Evolutionary conservation across 2,888 invertebrate species (phyloP), one percentile per base, ranked within the genome.

Genomic region (Papilio protenor): DNA sequence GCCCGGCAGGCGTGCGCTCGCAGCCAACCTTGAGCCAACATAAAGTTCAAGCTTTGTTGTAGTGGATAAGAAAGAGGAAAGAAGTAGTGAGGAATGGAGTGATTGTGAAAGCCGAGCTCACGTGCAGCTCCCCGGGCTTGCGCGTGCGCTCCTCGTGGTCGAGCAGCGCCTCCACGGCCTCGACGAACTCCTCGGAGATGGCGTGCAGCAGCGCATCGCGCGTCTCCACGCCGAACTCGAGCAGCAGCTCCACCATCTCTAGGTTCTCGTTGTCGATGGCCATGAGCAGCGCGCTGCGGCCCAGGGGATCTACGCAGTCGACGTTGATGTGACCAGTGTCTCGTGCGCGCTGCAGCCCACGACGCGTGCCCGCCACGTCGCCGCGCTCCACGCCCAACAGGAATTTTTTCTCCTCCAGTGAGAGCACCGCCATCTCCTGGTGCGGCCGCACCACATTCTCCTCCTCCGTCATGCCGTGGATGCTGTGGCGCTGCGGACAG

Each of bases 181-280:
- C 99, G 47, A 99, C 99, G 91, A 99, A 99, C 93, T 99, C 99
- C 92, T 99, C 99, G 78, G 98, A 98, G 89, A 99, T 99, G 85
- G 99, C 99, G 91, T 99, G 99, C 83, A 99, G 95, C 52, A 99
- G 96, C 0, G 99, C 98, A 92, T 99, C 99, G 85, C 98, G 98
- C 10, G 99, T 98, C 91, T 99, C 99, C 77, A 98, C 98, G 84
- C 93, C 93, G 89, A 97, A 97, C 91, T 97, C 97, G 82, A 98
- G 97, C 84, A 98, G 95, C 84, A 98, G 94, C 89, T 98, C 98
- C 73, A 98, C 98, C 98, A 98, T 98, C 95, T 99, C 99, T 85
- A 99, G 96, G 94, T 99, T 99, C 95, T 99, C 99, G 95, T 99
- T 99, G 95, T 99, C 99, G 87, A 99, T 99, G 85, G 99, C 99